phyloP scores from a whole-genome alignment of 2,797 vertebrate genomes.

The Catamblyrhynchus diadema region DNA sequence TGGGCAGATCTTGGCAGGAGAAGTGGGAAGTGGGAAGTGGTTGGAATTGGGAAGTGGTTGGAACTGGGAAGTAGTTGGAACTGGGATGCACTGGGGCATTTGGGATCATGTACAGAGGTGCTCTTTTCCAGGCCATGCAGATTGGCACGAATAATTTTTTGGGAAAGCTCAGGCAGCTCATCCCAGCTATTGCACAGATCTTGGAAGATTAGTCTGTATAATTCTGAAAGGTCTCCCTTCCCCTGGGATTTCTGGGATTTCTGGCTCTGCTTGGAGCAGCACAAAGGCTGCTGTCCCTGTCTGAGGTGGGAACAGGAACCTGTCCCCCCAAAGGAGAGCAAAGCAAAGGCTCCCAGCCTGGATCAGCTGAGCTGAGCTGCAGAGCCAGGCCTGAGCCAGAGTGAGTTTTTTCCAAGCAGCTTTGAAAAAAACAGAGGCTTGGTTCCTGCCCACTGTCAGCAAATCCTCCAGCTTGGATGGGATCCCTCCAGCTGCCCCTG shows the following conservation, averaged over 20 bases:
- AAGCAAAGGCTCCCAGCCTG: neutral
- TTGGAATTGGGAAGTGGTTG: neutral
- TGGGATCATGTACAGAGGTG: neutral
- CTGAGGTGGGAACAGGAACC: neutral
- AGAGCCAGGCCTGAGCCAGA: neutral
- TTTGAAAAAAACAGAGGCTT: neutral
- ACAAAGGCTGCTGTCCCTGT: conserved; percentile 1
- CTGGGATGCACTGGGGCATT: neutral
- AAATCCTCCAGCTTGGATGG: neutral
- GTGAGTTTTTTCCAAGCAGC: neutral
- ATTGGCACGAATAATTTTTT: neutral
- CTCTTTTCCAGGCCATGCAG: neutral
- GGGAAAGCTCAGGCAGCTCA: neutral
- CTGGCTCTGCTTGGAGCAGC: neutral
- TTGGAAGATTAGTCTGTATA: neutral
- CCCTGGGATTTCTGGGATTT: neutral
- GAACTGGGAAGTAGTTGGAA: neutral
- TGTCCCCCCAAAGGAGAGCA: neutral
- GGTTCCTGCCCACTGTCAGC: neutral
- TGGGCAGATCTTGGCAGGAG: neutral
- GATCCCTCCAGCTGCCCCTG: conserved; percentile 8
- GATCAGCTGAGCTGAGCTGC: neutral
- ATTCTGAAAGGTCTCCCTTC: neutral
- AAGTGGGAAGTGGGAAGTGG: neutral
- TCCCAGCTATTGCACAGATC: neutral